A percentile compares a stretch with the other conserved stretches of the same genome.
Conservation (phyloP, 2,797 vertebrate species). For the Notamacropus eugenii region DNA sequence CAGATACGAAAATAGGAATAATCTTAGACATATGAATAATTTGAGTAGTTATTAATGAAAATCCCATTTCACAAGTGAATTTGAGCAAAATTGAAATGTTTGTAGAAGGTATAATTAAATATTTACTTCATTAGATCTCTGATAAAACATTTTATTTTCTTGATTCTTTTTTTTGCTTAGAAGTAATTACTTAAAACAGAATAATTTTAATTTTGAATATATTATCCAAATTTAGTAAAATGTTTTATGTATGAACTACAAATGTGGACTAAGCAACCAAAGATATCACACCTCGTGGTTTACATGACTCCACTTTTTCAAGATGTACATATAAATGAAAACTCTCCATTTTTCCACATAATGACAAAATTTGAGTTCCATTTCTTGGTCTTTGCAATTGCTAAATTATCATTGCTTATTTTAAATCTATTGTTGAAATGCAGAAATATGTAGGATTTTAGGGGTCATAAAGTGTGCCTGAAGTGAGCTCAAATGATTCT, state of each 20-base stretch:
- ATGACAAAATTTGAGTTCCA: neutral
- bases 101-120: neutral
- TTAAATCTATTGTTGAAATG: neutral
- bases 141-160: too few relatives aligned
- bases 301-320: neutral
- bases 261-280: neutral
- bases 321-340: neutral
- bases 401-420: neutral
- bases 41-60: neutral
- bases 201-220: neutral
- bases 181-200: neutral
- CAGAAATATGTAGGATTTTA: neutral
- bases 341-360: too few relatives aligned
- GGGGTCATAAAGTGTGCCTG: neutral
- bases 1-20: neutral
- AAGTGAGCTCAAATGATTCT: neutral
- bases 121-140: too few relatives aligned
- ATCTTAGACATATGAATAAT: neutral
- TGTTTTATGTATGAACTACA: neutral
- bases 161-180: too few relatives aligned
- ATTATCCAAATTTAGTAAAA: neutral
- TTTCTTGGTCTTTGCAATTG: neutral
- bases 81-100: neutral
- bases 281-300: neutral
- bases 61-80: neutral